Conservation (phyloP, 2,888 invertebrate genomes). For the Drosophila fungiperda region DNA sequence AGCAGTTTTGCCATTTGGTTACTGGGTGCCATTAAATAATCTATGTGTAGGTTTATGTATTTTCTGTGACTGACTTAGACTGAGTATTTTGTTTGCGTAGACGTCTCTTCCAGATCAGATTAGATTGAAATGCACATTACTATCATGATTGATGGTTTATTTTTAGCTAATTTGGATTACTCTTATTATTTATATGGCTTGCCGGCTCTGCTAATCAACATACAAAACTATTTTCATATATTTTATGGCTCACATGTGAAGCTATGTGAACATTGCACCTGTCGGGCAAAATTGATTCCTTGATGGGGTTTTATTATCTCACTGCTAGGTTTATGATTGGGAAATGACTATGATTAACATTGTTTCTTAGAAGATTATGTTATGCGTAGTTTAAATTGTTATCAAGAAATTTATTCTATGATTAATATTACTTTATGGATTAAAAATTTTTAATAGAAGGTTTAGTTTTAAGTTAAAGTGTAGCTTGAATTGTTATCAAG, state of each 20-base stretch:
- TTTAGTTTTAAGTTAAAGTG: neutral
- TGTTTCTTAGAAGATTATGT: constrained; percentile 13
- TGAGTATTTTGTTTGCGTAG: constrained; percentile 72
- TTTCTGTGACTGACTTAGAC: constrained; percentile 14
- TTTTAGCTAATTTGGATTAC: constrained; percentile 74
- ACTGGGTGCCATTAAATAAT: constrained; percentile 23
- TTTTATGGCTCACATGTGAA: constrained; percentile 32
- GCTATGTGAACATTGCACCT: constrained; percentile 58
- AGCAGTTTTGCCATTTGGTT: constrained; percentile 26
- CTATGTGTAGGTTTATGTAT: neutral
- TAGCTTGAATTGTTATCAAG: neutral
- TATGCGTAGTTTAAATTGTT: neutral
- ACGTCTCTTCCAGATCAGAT: constrained; percentile 69
- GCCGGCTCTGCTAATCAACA: constrained; percentile 55
- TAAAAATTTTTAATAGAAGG: neutral
- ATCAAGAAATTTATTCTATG: neutral
- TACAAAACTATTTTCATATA: constrained; percentile 13
- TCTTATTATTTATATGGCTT: constrained; percentile 58
- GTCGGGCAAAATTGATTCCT: constrained; percentile 22
- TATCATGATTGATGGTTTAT: constrained; percentile 73
- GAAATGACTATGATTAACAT: constrained; percentile 16
- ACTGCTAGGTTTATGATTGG: constrained; percentile 30
- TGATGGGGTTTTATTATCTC: constrained; percentile 35
- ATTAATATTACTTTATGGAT: no score
- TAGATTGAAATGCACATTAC: constrained; percentile 61